Evolutionary conservation across 2,888 invertebrate genomes (phyloP), one percentile per base, ranked within the genome.

Genomic region (Phyto melanocephala): DNA sequence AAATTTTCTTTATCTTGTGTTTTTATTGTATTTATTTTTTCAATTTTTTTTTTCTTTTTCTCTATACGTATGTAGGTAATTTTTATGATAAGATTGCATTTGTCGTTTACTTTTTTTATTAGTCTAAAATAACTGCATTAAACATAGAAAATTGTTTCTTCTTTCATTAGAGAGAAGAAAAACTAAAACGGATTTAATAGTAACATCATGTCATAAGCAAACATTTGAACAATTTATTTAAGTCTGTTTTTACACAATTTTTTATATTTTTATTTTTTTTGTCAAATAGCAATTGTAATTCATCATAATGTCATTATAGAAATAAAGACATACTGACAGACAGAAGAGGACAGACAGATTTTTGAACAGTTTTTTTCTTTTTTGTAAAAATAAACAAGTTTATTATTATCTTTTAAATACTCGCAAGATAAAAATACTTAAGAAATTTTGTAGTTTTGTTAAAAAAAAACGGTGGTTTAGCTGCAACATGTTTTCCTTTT

Each of bases 251-350:
- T 56, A 40, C 20, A 63, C 62, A 72, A 60, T 63, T 79, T 80
- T 77, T 15, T 72, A 54, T 35, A n/a, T n/a, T n/a, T n/a, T n/a
- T n/a, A n/a, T n/a, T n/a, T n/a, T n/a, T n/a, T 62, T 47, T 67
- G 54, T 47, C 40, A 22, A 28, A 80, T 42, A 50, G 70, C n/a
- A 78, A 63, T 6, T 56, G 81, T 74, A 81, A 81, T 81, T 78
- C 81, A 81, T 81, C 81, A 81, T 81, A 74, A 81, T 67, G 81
- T 77, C 72, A 68, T 72, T 81, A 68, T 42, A 47, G 54, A 40
- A 76, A 22, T 45, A 42, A 20, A 42, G 42, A 52, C 75, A 74
- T 63, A 3, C 37, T 50, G 70, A 28, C 60, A 58, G 65, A 7
- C 17, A 54, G 58, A 56, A 24, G 24, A n/a, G 37, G 40, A 54